Conservation (phyloP, 2,113 vertebrate genomes). For the Eurystomus gularis region DNA sequence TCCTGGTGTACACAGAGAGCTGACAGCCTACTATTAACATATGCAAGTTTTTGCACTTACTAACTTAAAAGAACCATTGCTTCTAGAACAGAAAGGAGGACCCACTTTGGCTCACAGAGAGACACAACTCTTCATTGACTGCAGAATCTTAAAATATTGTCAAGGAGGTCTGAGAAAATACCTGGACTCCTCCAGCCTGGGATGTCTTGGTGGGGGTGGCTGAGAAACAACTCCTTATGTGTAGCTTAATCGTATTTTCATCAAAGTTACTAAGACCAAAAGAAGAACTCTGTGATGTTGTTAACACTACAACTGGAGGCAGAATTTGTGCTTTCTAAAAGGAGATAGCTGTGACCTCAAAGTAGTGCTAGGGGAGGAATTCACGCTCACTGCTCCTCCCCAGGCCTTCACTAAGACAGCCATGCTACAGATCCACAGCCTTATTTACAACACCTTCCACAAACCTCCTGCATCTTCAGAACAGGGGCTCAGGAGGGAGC, state of each 20-base stretch:
- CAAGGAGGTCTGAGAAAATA: background rate
- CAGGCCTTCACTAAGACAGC: background rate
- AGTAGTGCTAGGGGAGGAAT: background rate
- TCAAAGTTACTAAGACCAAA: background rate
- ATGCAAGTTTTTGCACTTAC: background rate
- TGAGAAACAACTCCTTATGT: background rate
- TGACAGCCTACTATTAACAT: background rate
- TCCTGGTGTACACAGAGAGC: background rate
- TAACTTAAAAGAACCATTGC: background rate
- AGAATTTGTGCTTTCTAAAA: background rate
- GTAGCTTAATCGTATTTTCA: background rate
- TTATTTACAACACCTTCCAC: background rate
- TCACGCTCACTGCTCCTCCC: background rate
- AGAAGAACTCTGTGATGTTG: background rate
- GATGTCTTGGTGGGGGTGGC: background rate
- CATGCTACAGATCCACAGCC: background rate
- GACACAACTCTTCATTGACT: background rate
- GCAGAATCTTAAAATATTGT: background rate
- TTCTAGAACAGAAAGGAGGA: background rate
- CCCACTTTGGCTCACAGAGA: background rate
- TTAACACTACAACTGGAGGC: background rate
- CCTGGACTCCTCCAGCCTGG: background rate
- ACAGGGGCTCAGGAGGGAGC: background rate
- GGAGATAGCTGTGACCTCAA: background rate
- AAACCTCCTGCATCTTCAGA: background rate